A percentile compares a stretch with the other conserved stretches of the same genome.
Evolutionary conservation across 2,113 vertebrate species (phyloP).

Genomic region (Castor canadensis): DNA sequence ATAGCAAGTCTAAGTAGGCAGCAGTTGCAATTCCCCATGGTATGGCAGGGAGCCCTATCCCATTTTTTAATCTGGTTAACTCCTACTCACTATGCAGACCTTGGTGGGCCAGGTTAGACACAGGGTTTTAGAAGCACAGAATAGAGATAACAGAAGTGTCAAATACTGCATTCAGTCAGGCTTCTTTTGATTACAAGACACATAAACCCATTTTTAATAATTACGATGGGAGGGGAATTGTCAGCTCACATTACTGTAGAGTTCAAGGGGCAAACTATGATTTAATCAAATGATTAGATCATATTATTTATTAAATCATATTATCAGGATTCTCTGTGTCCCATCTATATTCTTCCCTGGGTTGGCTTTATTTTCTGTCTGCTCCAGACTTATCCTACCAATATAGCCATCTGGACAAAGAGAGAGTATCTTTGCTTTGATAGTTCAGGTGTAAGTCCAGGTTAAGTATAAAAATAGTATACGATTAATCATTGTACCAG

Average conservation of each 20-base stretch:
- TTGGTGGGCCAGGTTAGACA: not conserved
- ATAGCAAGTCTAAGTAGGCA: not conserved
- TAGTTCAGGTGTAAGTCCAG: not conserved
- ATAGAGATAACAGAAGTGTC: not conserved
- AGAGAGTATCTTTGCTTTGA: not conserved
- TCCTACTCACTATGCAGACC: not conserved
- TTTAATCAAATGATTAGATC: not conserved
- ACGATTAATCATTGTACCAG: not conserved
- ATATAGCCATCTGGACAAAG: not conserved
- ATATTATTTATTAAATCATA: not conserved
- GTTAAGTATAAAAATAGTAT: not conserved
- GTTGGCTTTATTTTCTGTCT: not conserved
- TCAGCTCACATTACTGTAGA: not conserved
- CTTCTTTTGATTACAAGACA: not conserved
- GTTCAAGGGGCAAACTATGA: not conserved
- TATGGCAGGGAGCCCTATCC: not conserved
- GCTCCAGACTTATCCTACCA: not conserved
- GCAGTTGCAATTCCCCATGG: not conserved
- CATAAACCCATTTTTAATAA: not conserved
- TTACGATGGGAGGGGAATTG: not conserved
- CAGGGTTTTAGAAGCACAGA: not conserved
- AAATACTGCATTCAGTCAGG: not conserved
- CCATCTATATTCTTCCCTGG: not conserved
- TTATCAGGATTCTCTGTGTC: slow-evolving; percentile 29
- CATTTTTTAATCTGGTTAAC: not conserved